Evolutionary conservation across 2,113 vertebrate species (phyloP).

Genomic region (Lanius collurio): DNA sequence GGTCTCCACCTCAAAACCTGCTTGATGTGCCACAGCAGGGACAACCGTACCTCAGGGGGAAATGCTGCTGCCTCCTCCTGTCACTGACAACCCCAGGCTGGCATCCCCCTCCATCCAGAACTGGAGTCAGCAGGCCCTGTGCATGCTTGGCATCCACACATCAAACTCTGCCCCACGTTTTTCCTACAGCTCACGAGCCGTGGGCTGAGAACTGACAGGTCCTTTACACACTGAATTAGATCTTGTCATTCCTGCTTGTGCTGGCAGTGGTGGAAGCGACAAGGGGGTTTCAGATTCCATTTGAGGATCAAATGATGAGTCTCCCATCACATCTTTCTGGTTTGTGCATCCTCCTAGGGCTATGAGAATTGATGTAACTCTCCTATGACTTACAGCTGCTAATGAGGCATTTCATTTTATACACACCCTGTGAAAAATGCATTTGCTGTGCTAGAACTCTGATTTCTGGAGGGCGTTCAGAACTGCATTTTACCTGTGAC

Average conservation of each 20-base stretch:
- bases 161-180: not conserved
- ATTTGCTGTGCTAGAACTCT: not conserved
- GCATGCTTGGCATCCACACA: not conserved
- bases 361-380: not conserved
- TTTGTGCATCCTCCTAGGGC: not conserved
- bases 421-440: not conserved
- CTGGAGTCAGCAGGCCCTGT: not conserved
- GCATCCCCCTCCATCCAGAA: not conserved
- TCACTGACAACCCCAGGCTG: fast-evolving
- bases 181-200: not conserved
- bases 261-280: not conserved
- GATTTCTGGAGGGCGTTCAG: not conserved
- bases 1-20: not conserved
- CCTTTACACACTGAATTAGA: not conserved
- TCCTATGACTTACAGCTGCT: not conserved
- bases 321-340: not conserved
- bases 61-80: not conserved
- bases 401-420: not conserved
- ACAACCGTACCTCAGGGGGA: not conserved
- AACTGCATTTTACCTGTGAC: not conserved
- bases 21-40: not conserved
- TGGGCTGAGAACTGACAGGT: not conserved
- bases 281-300: not conserved
- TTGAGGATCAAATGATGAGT: not conserved
- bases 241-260: not conserved